Evolutionary conservation across 23 tunicate species (phyloP), one percentile per base, ranked within the genome.

Genomic region (Oikopleura albicans): DNA sequence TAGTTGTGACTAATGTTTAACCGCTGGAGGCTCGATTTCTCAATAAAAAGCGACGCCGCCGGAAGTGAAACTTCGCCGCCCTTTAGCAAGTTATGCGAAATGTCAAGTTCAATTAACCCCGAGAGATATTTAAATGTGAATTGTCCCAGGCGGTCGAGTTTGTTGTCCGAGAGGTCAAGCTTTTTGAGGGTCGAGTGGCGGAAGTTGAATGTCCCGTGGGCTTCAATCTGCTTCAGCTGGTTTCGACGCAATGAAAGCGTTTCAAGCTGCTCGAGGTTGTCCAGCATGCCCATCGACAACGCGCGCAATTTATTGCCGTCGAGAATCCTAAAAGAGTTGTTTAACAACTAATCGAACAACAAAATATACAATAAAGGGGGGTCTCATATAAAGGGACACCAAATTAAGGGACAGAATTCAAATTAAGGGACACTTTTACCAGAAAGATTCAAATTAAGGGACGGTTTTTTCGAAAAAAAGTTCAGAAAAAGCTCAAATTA

Each of bases 91-190:
- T 49, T 49, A 49, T 49, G 63, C 22, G 63, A 49, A 8, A 49
- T 8, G 63, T 49, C 22, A 22, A 49, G 63, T 22, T 49, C 63
- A 49, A 49, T 49, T 12, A 49, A 22, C 63, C 63, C 63, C 16
- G 63, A 49, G 63, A 49, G 63, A 22, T 49, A 49, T 49, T 49
- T 49, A 22, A 49, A 49, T 8, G 63, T 22, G 22, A 49, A 49
- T 22, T 49, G 63, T 12, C 63, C 63, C 12, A 49, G 63, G 63
- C 22, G 12, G 12, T 49, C 63, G 63, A 49, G 63, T 22, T 49
- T 49, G 79, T 71, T 71, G 4, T 71, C 79, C 37, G 79, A 71
- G 79, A 71, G 79, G 37, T 71, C 79, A 34, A 71, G 37, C 36
- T 31, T 29, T 71, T 71, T 29, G 33, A 71, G 79, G 22, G 63